A percentile compares a stretch with the other conserved stretches of the same genome.
Conservation (phyloP, 2,797 vertebrate species). For the Perodicticus potto region DNA sequence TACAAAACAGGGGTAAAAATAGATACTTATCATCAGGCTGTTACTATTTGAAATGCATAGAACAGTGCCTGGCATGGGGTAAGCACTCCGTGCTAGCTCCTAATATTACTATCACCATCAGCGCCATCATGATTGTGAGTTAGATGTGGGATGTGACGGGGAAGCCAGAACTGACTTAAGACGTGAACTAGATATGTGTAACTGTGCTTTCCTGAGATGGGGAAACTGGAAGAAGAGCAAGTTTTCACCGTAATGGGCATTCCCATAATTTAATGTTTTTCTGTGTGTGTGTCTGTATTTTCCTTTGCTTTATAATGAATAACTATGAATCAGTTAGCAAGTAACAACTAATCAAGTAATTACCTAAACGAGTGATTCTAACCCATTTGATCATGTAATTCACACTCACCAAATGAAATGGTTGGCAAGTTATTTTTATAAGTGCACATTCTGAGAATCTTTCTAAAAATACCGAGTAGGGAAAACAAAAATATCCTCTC, state of each 20-base stretch:
- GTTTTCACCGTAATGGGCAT: background rate
- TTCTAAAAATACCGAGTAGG: constrained; percentile 50
- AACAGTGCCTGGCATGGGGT: background rate
- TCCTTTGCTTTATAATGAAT: background rate
- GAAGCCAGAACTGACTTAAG: background rate
- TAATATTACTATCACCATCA: background rate
- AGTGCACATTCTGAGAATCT: constrained; percentile 60
- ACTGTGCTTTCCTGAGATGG: background rate
- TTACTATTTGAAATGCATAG: background rate
- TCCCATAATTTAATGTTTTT: background rate
- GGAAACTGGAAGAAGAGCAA: background rate
- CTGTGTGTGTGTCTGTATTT: background rate
- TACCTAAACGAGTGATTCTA: constrained; percentile 58
- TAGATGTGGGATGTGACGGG: background rate
- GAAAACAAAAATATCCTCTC: background rate
- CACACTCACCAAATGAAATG: constrained; percentile 57
- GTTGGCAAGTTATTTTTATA: constrained; percentile 56
- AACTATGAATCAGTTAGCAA: constrained; percentile 28
- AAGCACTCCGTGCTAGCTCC: background rate
- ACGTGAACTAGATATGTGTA: background rate
- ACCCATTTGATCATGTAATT: constrained; percentile 41
- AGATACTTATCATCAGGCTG: background rate
- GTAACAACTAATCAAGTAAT: constrained; percentile 60
- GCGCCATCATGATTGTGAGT: background rate
- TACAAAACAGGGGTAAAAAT: background rate